phyloP scores from a whole-genome alignment of 2,888 invertebrate genomes.

The Pelosia muscerda region DNA sequence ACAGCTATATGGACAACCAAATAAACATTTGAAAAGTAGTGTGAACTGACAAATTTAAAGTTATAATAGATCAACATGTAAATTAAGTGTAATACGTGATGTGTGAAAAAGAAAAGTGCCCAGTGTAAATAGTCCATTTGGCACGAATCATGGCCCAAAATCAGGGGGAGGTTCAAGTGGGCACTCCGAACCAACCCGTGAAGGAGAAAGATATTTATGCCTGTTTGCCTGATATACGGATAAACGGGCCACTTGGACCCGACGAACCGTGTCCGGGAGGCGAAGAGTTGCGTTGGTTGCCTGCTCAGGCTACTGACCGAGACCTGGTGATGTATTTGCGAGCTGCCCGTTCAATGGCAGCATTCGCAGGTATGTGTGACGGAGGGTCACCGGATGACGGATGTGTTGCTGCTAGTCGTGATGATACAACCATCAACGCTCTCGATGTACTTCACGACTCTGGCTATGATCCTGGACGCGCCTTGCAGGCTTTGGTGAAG shows the following conservation, averaged over 20 bases:
- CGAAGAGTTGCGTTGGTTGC: slow-evolving; percentile 98
- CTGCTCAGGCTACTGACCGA: slow-evolving; percentile 96
- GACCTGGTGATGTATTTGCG: slow-evolving; percentile 99
- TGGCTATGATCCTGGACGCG: slow-evolving; percentile 98
- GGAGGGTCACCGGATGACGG: slow-evolving; percentile 99
- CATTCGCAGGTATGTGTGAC: slow-evolving; percentile 99
- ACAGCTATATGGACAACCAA: slow-evolving; percentile 76
- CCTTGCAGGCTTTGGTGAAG: slow-evolving; percentile 98
- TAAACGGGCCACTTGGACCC: slow-evolving; percentile 79
- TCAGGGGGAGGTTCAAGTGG: slow-evolving; percentile 85
- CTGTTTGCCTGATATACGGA: slow-evolving; percentile 86
- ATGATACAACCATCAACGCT: slow-evolving; percentile 99
- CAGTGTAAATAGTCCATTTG: slow-evolving; percentile 76
- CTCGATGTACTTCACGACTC: slow-evolving; percentile 98
- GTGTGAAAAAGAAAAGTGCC: slow-evolving; percentile 71
- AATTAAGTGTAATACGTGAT: slow-evolving; percentile 66
- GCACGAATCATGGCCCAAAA: slow-evolving; percentile 83
- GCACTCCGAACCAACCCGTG: slow-evolving; percentile 83
- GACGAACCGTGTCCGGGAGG: slow-evolving; percentile 86
- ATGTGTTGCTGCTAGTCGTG: slow-evolving; percentile 97
- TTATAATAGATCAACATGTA: slow-evolving; percentile 72
- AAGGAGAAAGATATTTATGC: slow-evolving; percentile 85
- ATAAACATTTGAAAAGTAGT: slow-evolving; percentile 66
- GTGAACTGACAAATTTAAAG: slow-evolving; percentile 56
- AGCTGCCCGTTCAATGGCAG: slow-evolving; percentile 99